Evolutionary conservation across 1,140 invertebrate genomes (phyloP), one percentile per base, ranked within the genome.

Genomic region (Phthorimaea operculella): DNA sequence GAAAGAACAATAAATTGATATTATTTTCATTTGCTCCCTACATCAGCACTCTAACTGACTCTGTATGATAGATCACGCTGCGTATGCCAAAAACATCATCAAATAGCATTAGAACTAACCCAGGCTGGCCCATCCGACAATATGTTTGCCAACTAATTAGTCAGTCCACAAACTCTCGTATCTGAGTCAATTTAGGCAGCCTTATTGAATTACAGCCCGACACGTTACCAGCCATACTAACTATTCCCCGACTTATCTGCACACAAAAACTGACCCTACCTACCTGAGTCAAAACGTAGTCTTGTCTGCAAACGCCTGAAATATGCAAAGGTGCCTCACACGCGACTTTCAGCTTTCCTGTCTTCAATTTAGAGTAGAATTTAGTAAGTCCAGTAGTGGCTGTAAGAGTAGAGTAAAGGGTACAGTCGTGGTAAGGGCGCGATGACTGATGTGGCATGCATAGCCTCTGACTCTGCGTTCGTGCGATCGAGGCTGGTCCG

Each of bases 121-220:
- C 52, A 54, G 53, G 45, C 49, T 11, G 59, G 5, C 59, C 67
- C 70, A 62, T 71, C 70, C 71, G 72, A 75, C 70, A 78, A 76
- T 73, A 78, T 82, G 72, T 81, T 78, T 75, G 70, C 63, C 60
- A 76, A 76, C 75, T 74, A 79, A 79, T 76, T 79, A 74, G 66
- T 52, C 57, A 50, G 54, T 54, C 72, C 72, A 66, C 74, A 78
- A 74, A 78, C 72, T 76, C 65, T 60, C 74, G 67, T 76, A 79
- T 82, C 72, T 70, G 69, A 82, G 70, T 82, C 74, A 79, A 82
- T 79, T 82, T 78, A 67, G 75, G 70, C 68, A 72, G 68, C 79
- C 71, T 82, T 79, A 79, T 79, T 79, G 70, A 79, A 78, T 82
- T 82, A 82, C 74, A 71, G 68, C 62, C 74, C 68, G 70, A 72